These are phyloP conservation scores for Ptyas mucosa DNA, from an alignment of 2,113 vertebrate genomes.

Conservation along the genomic window DNA sequence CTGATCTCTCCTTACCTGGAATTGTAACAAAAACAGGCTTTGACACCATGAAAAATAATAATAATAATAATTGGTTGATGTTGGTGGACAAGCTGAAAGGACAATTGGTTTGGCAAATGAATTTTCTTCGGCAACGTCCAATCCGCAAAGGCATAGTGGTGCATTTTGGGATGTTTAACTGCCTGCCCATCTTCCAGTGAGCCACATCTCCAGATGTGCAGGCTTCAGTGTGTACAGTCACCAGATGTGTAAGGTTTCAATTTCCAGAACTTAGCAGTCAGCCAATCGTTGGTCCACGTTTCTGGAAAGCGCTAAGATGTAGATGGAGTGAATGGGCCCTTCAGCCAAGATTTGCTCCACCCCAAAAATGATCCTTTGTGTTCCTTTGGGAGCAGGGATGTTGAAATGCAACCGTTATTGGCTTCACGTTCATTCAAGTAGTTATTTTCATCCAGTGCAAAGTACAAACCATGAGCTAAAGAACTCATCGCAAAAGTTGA, in stretches of 20 bases:
- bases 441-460: conserved; percentile 33
- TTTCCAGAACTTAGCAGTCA: background rate
- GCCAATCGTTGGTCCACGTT: background rate
- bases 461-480: conserved; percentile 16
- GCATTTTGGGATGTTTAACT: background rate
- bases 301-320: background rate
- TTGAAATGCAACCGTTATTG: background rate
- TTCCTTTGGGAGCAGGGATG: background rate
- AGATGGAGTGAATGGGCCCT: background rate
- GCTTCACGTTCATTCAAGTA: conserved; percentile 30
- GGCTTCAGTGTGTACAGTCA: background rate
- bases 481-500: background rate
- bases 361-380: background rate
- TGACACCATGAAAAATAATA: background rate
- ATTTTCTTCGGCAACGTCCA: background rate
- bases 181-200: background rate
- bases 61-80: background rate
- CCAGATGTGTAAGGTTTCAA: background rate
- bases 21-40: background rate
- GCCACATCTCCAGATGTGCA: background rate
- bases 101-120: background rate
- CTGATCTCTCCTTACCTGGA: background rate
- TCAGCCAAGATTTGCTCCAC: background rate
- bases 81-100: background rate
- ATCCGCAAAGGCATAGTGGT: background rate